A percentile compares a stretch with the other conserved stretches of the same genome.
Evolutionary conservation across 2,888 invertebrate genomes (phyloP).

Genomic region (Watsonalla cultraria): DNA sequence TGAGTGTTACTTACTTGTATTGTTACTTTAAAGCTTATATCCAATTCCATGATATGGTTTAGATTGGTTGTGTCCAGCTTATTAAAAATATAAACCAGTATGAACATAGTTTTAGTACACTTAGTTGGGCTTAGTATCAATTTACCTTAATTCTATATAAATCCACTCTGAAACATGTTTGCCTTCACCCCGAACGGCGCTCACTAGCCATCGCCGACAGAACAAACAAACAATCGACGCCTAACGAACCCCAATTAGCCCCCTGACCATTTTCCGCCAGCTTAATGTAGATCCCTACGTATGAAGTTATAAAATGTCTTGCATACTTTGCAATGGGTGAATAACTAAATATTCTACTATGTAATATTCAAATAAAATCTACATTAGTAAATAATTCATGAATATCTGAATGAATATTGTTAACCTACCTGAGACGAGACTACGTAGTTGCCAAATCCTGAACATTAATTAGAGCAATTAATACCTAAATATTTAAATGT

Average conservation of each 20-base stretch:
- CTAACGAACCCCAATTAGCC: slow-evolving; percentile 65
- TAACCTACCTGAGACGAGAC: no score
- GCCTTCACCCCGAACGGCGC: slow-evolving; percentile 4
- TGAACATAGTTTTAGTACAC: background rate
- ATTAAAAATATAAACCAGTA: background rate
- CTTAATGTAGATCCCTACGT: slow-evolving; percentile 5
- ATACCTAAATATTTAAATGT: no score
- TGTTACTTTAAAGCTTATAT: no score
- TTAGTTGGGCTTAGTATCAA: background rate
- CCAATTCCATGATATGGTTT: no score
- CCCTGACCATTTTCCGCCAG: slow-evolving; percentile 19
- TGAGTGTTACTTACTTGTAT: no score
- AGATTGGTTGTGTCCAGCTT: no score
- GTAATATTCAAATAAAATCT: background rate
- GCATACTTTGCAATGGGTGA: slow-evolving; percentile 1
- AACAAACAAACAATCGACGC: slow-evolving; percentile 47
- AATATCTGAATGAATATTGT: no score
- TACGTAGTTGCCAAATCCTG: no score
- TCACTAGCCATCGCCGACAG: slow-evolving; percentile 4
- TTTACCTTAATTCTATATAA: slow-evolving; percentile 7
- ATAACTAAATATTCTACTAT: background rate
- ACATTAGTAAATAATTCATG: background rate
- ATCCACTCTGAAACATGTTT: slow-evolving; percentile 7
- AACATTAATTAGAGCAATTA: no score
- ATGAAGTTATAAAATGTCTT: slow-evolving; percentile 20